Base-by-base conservation (phyloP, 2,797 vertebrate genomes). In the Pterois miles region DNA sequence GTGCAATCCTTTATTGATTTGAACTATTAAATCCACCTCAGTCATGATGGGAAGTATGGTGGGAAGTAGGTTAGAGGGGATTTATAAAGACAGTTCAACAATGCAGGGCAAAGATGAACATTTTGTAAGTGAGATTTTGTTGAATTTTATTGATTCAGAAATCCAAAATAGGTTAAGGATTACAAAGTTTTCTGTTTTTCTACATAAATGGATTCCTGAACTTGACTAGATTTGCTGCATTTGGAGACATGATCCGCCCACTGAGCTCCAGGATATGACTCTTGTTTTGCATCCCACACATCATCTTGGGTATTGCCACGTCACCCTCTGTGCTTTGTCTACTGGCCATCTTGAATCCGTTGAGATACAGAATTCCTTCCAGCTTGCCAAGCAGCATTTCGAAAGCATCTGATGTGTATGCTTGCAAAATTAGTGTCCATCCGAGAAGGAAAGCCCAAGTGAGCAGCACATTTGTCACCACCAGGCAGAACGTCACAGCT, bases 1-100 rank as follows among this genome's bases (percentile, higher is more conserved):
- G 73, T 63, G 20, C 31, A 27, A 14, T 46, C 52, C 27, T 58
- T 68, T 76, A 80, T 83, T 78, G 85, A 85, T 78, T 65, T 58
- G 7, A 27, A 20, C 16, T 16, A 29, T 74, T 73, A 62, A 69
- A 65, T 46, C 59, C 53, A 56, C 5, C 65, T 34, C 56, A 22
- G 46, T 53, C 36, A 22, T n/a, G 29, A 69, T 20, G 33, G 46
- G 27, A 63, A 10, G 36, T 10, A 6, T 3, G 25, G 38, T 3
- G 23, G 36, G n/a, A 64, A 27, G 25, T 20, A 7, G 65, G 14
- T 40, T 5, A 58, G 38, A 20, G 27, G 11, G 31, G 8, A 14
- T 14, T 46, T 36, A 25, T 11, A 16, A 72, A 33, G 14, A 1
- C 9, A 8, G 0, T 58, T 68, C 0, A 52, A 23, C 62, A 65